Evolutionary conservation across 2,888 invertebrate species (phyloP).

Genomic region (Pachliopta kotzebuea): DNA sequence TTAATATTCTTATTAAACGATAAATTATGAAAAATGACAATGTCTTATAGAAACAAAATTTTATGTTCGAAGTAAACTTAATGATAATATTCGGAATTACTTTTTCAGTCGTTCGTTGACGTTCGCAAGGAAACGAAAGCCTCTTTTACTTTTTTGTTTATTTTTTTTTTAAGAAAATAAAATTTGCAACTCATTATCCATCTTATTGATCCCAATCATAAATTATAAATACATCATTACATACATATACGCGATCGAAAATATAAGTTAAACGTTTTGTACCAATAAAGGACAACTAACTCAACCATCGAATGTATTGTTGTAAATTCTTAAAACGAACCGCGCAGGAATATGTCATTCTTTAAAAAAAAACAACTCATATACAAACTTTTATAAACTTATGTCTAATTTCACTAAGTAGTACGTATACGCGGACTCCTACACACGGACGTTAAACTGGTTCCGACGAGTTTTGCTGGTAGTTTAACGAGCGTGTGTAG

Average conservation of each 20-base stretch:
- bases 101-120: slow-evolving; percentile 80
- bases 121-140: slow-evolving; percentile 63
- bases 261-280: slow-evolving; percentile 72
- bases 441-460: slow-evolving; percentile 14
- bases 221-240: slow-evolving; percentile 66
- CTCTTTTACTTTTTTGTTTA: slow-evolving; percentile 53
- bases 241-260: slow-evolving; percentile 51
- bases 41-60: slow-evolving; percentile 59
- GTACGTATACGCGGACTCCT: slow-evolving; percentile 45
- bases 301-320: slow-evolving; percentile 48
- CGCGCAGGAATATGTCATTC: slow-evolving; percentile 74
- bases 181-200: slow-evolving; percentile 64
- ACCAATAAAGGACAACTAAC: slow-evolving; percentile 71
- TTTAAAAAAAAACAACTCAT: slow-evolving; percentile 63
- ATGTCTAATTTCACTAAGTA: slow-evolving; percentile 64
- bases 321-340: slow-evolving; percentile 58
- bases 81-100: slow-evolving; percentile 68
- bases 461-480: slow-evolving; percentile 17
- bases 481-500: slow-evolving; percentile 20
- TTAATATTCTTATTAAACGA: slow-evolving; percentile 59
- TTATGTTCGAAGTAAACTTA: slow-evolving; percentile 59
- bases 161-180: slow-evolving; percentile 68
- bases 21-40: slow-evolving; percentile 63
- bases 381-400: slow-evolving; percentile 78
- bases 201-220: slow-evolving; percentile 76